Evolutionary conservation across 2,113 vertebrate genomes (phyloP).

Genomic region (Catharus minimus): DNA sequence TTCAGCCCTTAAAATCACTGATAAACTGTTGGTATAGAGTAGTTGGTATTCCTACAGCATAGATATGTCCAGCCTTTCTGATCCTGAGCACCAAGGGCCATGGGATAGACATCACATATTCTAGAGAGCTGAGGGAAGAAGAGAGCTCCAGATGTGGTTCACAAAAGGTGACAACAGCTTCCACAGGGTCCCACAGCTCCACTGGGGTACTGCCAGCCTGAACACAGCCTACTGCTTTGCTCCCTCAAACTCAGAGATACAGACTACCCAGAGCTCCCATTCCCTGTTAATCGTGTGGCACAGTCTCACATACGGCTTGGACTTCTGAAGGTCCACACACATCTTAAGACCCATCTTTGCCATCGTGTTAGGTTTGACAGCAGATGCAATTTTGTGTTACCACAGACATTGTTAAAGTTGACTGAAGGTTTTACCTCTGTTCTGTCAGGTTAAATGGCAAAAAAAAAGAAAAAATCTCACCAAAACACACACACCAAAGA

Average conservation of each 20-base stretch:
- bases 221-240: not conserved
- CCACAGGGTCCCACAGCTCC: not conserved
- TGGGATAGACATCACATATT: not conserved
- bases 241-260: not conserved
- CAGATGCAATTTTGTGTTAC: not conserved
- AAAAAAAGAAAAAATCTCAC: not conserved
- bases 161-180: not conserved
- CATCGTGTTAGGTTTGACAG: not conserved
- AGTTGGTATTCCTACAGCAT: not conserved
- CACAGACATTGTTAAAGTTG: not conserved
- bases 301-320: not conserved
- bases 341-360: not conserved
- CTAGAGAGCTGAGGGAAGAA: not conserved
- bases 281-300: not conserved
- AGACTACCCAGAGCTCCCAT: not conserved
- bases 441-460: not conserved
- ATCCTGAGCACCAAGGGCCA: not conserved
- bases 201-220: not conserved
- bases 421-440: not conserved
- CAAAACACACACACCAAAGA: not conserved
- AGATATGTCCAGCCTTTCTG: not conserved
- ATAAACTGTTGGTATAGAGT: not conserved
- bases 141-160: not conserved
- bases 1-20: not conserved
- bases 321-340: not conserved